Conservation (phyloP, 53 echinoderm and acorn worm genomes). For the Paelopatides confundens region DNA sequence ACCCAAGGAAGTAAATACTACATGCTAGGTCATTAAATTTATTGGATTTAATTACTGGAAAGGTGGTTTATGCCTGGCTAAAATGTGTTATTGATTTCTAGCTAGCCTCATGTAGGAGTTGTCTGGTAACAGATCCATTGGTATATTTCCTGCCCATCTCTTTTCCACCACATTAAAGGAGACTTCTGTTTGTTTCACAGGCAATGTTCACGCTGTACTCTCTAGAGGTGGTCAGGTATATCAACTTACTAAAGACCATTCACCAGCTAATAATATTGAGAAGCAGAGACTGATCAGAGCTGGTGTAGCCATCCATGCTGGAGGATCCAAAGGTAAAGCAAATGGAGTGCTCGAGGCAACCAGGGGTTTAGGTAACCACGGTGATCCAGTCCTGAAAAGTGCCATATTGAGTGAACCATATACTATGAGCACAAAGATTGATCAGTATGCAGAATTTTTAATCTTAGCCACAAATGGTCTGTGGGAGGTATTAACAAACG, state of each 20-base stretch:
- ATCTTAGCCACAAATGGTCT: constrained; percentile 88
- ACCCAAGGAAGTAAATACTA: no score
- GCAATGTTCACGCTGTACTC: constrained; percentile 87
- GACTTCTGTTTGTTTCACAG: constrained; percentile 60
- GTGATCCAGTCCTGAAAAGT: constrained; percentile 87
- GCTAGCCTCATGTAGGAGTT: no score
- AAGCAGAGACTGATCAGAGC: constrained; percentile 72
- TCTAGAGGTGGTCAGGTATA: constrained; percentile 86
- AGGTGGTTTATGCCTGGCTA: no score
- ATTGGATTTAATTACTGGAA: no score
- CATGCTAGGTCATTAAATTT: no score
- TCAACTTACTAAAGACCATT: constrained; percentile 77
- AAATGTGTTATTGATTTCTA: no score
- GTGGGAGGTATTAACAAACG: constrained; percentile 93
- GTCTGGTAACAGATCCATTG: no score
- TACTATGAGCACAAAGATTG: constrained; percentile 81
- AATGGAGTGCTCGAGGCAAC: constrained; percentile 97
- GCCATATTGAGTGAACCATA: constrained; percentile 91
- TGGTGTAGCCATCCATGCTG: constrained; percentile 78
- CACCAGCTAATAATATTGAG: constrained; percentile 68
- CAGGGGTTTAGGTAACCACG: constrained; percentile 95
- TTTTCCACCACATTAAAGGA: not conserved
- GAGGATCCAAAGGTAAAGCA: constrained; percentile 72
- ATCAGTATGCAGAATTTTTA: constrained; percentile 90
- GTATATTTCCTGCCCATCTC: not conserved